Evolutionary conservation across 2,797 vertebrate species (phyloP).

Genomic region (Enteromius mattozi): DNA sequence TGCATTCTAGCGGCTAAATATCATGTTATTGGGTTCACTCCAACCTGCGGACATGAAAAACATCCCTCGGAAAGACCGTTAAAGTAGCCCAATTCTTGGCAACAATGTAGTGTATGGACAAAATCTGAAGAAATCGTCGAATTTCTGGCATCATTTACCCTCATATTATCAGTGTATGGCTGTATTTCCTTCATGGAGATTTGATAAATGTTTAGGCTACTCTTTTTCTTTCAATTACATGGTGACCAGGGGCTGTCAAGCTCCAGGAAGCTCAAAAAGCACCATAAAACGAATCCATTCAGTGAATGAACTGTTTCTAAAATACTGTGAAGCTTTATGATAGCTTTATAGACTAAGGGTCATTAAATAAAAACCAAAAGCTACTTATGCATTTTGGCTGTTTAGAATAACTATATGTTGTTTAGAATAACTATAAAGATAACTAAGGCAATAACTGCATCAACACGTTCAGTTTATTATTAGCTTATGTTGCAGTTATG

Average conservation of each 20-base stretch:
- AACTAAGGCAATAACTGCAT: background rate
- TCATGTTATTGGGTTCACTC: too few relatives aligned
- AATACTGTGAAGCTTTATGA: background rate
- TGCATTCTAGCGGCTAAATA: too few relatives aligned
- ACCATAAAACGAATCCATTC: background rate
- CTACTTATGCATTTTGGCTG: too few relatives aligned
- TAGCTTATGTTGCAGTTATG: too few relatives aligned
- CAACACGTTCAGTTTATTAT: background rate
- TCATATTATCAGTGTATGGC: background rate
- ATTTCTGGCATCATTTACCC: background rate
- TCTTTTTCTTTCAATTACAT: background rate
- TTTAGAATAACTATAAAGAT: background rate
- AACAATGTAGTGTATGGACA: background rate
- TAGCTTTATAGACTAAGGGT: background rate
- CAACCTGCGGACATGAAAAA: too few relatives aligned
- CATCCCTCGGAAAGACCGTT: too few relatives aligned
- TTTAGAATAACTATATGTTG: background rate
- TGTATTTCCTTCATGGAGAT: background rate
- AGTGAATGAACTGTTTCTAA: background rate
- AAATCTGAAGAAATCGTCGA: background rate
- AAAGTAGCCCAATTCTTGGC: too few relatives aligned
- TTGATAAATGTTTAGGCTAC: background rate
- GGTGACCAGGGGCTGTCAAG: background rate
- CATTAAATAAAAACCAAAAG: too few relatives aligned
- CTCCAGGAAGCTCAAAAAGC: background rate